Evolutionary conservation across 1,140 invertebrate species (phyloP).

Genomic region (Zelostemma sp.): DNA sequence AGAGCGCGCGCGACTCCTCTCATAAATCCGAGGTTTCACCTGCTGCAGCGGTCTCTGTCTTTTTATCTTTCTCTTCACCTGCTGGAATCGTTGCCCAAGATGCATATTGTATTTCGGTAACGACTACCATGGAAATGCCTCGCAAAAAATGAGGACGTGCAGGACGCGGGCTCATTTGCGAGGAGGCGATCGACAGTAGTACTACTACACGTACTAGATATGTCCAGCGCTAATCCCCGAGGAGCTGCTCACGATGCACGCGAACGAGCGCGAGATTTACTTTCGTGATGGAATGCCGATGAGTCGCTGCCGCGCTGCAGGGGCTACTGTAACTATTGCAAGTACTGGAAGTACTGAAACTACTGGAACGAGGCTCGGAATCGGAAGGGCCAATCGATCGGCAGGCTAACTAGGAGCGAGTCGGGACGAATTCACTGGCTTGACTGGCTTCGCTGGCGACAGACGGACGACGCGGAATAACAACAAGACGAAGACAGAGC

Average conservation of each 20-base stretch:
- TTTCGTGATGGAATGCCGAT: slow-evolving; percentile 47
- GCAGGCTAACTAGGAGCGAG: slow-evolving; percentile 39
- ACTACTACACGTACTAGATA: no score
- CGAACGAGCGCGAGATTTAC: slow-evolving; percentile 42
- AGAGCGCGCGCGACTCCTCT: neutral
- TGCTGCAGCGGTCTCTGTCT: neutral
- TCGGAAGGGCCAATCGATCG: slow-evolving; percentile 41
- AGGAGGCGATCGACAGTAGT: slow-evolving; percentile 38
- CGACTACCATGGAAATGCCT: slow-evolving; percentile 43
- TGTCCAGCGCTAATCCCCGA: slow-evolving; percentile 42
- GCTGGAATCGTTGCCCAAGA: no score
- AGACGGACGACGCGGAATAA: neutral
- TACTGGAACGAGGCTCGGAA: slow-evolving; percentile 24
- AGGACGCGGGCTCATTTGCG: slow-evolving; percentile 34
- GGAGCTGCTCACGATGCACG: slow-evolving; percentile 39
- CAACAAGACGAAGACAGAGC: slow-evolving; percentile 21
- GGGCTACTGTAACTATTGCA: no score
- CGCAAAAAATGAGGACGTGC: slow-evolving; percentile 39
- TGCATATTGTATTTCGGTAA: no score
- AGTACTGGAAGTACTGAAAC: no score
- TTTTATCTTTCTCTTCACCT: neutral
- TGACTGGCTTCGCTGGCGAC: no score
- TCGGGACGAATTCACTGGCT: slow-evolving; percentile 20
- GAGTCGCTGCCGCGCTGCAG: no score
- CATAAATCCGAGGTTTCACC: neutral